These are phyloP conservation scores for Morelia viridis DNA, from an alignment of 2,797 vertebrate genomes.

Conservation along the genomic window DNA sequence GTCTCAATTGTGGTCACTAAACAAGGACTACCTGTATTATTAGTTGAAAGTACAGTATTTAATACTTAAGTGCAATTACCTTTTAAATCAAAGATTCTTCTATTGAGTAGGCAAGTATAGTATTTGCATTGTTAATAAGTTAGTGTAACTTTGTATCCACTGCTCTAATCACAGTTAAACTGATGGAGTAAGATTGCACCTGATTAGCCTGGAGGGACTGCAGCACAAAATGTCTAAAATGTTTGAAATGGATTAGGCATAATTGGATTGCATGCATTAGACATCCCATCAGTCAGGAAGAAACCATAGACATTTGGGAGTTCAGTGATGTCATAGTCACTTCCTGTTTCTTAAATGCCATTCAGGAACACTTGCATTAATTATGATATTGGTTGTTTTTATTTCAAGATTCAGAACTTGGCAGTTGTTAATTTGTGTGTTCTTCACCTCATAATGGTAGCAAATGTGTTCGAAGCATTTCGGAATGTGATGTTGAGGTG, in stretches of 20 bases:
- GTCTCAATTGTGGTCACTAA: neutral
- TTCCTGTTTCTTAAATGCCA: slow-evolving; percentile 13
- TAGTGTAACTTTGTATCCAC: neutral
- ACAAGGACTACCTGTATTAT: neutral
- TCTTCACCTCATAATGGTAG: slow-evolving; percentile 42
- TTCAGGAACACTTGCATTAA: slow-evolving; percentile 12
- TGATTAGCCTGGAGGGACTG: neutral
- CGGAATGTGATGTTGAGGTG: slow-evolving; percentile 57
- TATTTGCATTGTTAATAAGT: neutral
- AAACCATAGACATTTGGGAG: neutral
- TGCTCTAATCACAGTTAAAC: neutral
- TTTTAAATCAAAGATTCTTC: neutral
- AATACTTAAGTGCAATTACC: neutral
- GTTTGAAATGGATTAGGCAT: neutral
- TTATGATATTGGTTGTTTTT: neutral
- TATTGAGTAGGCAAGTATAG: neutral
- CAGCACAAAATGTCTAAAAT: neutral
- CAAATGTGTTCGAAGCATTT: slow-evolving; percentile 32
- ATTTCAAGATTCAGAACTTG: slow-evolving; percentile 46
- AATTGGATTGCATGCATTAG: neutral
- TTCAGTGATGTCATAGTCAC: neutral
- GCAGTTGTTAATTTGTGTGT: slow-evolving; percentile 41
- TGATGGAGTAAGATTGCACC: neutral
- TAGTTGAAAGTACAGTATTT: neutral
- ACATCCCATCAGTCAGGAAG: neutral